Evolutionary conservation across 1,140 invertebrate genomes (phyloP).

Genomic region (Calosoma granatense): DNA sequence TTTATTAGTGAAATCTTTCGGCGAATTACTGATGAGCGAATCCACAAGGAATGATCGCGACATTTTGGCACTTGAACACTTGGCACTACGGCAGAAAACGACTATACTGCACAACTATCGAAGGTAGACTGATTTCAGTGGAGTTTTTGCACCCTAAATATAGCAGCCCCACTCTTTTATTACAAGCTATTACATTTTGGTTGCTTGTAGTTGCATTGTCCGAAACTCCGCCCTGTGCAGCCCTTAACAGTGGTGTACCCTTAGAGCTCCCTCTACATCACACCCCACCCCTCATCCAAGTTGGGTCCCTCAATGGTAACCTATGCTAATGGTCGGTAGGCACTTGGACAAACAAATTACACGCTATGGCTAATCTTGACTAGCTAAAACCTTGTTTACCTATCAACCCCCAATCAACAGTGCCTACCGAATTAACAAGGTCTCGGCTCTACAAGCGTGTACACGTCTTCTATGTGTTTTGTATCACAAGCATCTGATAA

Average conservation of each 20-base stretch:
- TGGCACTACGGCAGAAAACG: constrained; percentile 2
- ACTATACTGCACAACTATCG: constrained; percentile 5
- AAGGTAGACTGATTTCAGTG: no score
- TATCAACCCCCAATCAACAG: neutral
- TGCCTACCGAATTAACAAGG: neutral
- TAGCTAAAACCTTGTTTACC: neutral
- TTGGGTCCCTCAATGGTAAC: no score
- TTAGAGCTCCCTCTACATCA: neutral
- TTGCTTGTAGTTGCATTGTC: neutral
- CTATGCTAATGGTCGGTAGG: neutral
- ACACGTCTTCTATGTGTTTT: no score
- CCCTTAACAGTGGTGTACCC: neutral
- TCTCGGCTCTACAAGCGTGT: no score
- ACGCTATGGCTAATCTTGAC: neutral
- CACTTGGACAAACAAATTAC: neutral
- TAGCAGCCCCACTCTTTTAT: no score
- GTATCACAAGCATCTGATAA: no score
- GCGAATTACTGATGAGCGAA: constrained; percentile 55
- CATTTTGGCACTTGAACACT: constrained; percentile 38
- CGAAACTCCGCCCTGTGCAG: neutral
- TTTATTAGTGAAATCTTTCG: no score
- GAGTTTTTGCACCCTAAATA: no score
- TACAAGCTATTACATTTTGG: no score
- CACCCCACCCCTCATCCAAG: neutral
- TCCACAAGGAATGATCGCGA: constrained; percentile 67